Evolutionary conservation across 2,797 vertebrate species (phyloP), one percentile per base, ranked within the genome.

Genomic region (Sebastes kiyomatsui): DNA sequence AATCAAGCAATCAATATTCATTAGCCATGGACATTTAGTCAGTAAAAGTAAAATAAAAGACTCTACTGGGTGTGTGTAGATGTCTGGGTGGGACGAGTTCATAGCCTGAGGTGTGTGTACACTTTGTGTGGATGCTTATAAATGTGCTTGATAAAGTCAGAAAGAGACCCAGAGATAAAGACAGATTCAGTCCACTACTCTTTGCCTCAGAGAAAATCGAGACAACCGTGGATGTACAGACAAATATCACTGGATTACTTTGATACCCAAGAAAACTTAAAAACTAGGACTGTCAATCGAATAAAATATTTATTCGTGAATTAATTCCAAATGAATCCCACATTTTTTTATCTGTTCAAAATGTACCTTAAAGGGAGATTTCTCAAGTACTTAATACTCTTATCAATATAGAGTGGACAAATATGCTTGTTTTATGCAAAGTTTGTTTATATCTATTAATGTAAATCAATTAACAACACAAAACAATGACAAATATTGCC

Each of bases 331-430:
- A 46, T 46, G 0, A 18, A 46, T 46, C 42, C 16, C 16, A 46
- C 16, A 46, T 49, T 49, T 49, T 49, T 0, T 49, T 8, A 49
- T 49, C 46, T 49, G 46, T 9, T 49, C 3, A 49, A 20, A 49
- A 49, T 49, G 46, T 20, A 49, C 0, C 7, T 20, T 49, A 49
- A 49, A 20, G 18, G 46, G 46, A 49, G 46, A 0, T 49, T 49
- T 49, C 0, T 20, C 16, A 49, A 49, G 46, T 49, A 49, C 1
- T 0, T 0, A 49, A 49, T 49, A 1, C 18, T 49, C 46, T 49
- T 20, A 49, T 49, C 46, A 49, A 49, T 0, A 20, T 0, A 1
- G 42, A 20, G 46, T 49, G 0, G 46, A 0, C 7, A 49, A 20
- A 20, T 20, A 49, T 49, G 18, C 46, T 46, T 49, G 46, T 49